Evolutionary conservation across 2,888 invertebrate genomes (phyloP).

Genomic region (Heliconius charithonia): DNA sequence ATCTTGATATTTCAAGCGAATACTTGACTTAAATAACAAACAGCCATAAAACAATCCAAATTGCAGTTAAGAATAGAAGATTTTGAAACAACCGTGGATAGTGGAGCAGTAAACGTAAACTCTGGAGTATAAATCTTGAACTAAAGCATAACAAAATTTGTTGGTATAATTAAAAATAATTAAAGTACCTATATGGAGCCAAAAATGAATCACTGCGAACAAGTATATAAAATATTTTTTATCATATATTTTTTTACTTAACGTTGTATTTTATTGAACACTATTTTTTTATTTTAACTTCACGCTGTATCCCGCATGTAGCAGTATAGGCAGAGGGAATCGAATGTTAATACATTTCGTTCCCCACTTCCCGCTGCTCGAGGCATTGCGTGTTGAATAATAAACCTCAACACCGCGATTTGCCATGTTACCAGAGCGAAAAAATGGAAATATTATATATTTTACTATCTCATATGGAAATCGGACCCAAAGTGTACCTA

Average conservation of each 20-base stretch:
- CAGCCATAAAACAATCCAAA: constrained; percentile 2
- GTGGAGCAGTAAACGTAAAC: constrained; percentile 7
- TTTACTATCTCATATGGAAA: too few species aligned
- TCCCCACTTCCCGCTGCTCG: too few species aligned
- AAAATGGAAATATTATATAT: too few species aligned
- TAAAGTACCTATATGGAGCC: constrained; percentile 22
- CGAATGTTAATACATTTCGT: too few species aligned
- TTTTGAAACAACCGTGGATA: background rate
- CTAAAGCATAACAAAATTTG: constrained; percentile 17
- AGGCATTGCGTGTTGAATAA: too few species aligned
- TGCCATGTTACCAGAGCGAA: too few species aligned
- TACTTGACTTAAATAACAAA: constrained; percentile 5
- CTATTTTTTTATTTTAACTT: background rate
- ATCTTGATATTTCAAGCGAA: constrained; percentile 3
- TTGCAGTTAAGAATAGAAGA: background rate
- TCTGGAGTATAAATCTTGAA: constrained; percentile 20
- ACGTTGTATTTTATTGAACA: background rate
- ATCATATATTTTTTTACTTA: background rate
- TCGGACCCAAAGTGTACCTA: too few species aligned
- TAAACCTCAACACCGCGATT: too few species aligned
- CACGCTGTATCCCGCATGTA: too few species aligned
- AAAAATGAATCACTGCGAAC: constrained; percentile 20
- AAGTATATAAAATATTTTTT: background rate
- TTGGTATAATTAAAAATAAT: constrained; percentile 36
- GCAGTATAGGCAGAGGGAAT: too few species aligned